These are phyloP conservation scores for Cryptus viduatorius DNA, from an alignment of 2,888 invertebrate genomes.

Conservation along the genomic window DNA sequence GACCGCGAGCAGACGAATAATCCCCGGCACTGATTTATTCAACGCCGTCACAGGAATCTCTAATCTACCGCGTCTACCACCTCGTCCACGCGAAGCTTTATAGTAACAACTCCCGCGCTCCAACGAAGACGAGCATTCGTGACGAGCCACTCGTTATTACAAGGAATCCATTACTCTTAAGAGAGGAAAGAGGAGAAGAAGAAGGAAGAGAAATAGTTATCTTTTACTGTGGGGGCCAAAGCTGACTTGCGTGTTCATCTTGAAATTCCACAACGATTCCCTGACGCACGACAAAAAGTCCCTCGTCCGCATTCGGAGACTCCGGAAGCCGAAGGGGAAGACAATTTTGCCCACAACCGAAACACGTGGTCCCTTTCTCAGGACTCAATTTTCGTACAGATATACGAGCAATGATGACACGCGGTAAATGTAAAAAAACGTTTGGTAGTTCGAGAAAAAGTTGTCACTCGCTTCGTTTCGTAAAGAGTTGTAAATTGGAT, in stretches of 20 bases:
- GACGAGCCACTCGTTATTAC: constrained; percentile 70
- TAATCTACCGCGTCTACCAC: constrained; percentile 69
- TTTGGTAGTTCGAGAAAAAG: constrained; percentile 1
- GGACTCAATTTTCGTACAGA: constrained; percentile 16
- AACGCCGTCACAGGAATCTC: constrained; percentile 69
- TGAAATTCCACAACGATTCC: constrained; percentile 59
- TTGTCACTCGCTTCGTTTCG: constrained; percentile 17
- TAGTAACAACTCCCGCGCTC: constrained; percentile 15
- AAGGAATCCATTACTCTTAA: constrained; percentile 65
- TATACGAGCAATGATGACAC: background rate
- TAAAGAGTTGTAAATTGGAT: background rate
- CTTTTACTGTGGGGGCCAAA: background rate
- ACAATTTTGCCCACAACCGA: constrained; percentile 50
- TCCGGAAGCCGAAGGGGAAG: constrained; percentile 58
- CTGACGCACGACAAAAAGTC: constrained; percentile 51
- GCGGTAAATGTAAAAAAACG: constrained; percentile 33
- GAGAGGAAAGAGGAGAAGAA: constrained; percentile 3
- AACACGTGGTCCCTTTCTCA: constrained; percentile 60
- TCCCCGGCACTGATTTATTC: constrained; percentile 68
- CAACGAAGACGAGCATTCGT: constrained; percentile 59
- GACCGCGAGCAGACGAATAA: constrained; percentile 41
- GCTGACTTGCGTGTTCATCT: constrained; percentile 40
- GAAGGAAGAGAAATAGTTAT: constrained; percentile 10
- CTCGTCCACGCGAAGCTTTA: constrained; percentile 38
- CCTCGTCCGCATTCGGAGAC: constrained; percentile 70